Conservation (phyloP, 2,797 vertebrate genomes). For the Syngnathus rostellatus region DNA sequence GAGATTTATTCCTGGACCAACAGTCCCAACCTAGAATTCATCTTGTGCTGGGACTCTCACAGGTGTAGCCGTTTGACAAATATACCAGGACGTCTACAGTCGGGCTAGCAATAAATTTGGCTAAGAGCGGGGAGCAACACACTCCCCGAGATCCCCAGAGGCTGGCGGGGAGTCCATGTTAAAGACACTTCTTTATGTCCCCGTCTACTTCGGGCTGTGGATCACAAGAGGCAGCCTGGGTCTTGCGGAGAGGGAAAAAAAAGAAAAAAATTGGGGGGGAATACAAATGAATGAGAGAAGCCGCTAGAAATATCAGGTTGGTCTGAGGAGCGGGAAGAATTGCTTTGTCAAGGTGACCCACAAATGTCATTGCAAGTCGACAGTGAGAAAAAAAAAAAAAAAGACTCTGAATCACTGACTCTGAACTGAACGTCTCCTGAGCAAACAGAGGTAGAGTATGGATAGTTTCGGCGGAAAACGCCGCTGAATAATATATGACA, state of each 20-base stretch:
- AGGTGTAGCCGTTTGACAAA: slow-evolving; percentile 92
- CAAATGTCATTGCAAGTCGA: slow-evolving; percentile 72
- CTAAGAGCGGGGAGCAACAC: slow-evolving; percentile 76
- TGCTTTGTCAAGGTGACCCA: slow-evolving; percentile 71
- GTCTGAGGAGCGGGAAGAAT: slow-evolving; percentile 61
- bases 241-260: slow-evolving; percentile 22
- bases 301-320: slow-evolving; percentile 48
- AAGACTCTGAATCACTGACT: slow-evolving; percentile 54
- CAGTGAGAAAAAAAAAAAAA: slow-evolving; percentile 48
- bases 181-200: slow-evolving; percentile 70
- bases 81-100: slow-evolving; percentile 76
- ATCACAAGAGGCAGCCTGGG: slow-evolving; percentile 60
- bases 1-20: slow-evolving; percentile 86
- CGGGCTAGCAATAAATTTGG: slow-evolving; percentile 88
- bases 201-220: slow-evolving; percentile 56
- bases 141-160: slow-evolving; percentile 68
- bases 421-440: slow-evolving; percentile 14
- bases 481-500: slow-evolving; percentile 73
- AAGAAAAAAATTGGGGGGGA: no score
- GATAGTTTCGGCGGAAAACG: slow-evolving; percentile 50
- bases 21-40: slow-evolving; percentile 76
- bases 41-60: slow-evolving; percentile 83
- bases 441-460: slow-evolving; percentile 46
- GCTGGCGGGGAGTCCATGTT: slow-evolving; percentile 59
- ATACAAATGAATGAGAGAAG: slow-evolving; percentile 53